Evolutionary conservation across 2,888 invertebrate genomes (phyloP), one percentile per base, ranked within the genome.

Genomic region (Apamea anceps): DNA sequence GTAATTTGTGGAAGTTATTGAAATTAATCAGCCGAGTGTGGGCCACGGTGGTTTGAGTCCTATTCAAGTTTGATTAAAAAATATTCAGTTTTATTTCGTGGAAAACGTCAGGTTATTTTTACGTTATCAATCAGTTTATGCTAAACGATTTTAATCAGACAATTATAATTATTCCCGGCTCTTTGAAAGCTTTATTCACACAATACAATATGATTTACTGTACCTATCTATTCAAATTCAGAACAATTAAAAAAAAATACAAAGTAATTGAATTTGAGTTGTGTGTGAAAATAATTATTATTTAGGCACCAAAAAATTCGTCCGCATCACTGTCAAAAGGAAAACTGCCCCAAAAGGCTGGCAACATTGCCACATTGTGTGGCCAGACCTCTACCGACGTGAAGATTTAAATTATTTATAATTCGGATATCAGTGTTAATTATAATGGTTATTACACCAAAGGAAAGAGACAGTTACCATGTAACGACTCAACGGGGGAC

Each of bases 1-100:
- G 13, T 74, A 73, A 84, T 79, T 81, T 65, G 73, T 48, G 79
- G 75, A 82, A 74, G 73, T 74, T 77, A 82, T 84, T 75, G 54
- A 77, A 84, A 86, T 86, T 65, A 84, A 79, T 77, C 68, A 63
- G 65, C 32, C 62, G 66, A 57, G 42, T 63, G 57, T 51, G 25
- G 37, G 13, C 45, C 8, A 54, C 72, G 62, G 66, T 62, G 37
- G 57, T 42, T 79, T 32, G 37, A 72, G 57, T 57, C 42, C 5
- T 74, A 57, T 68, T 79, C 42, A 73, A 37, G 25, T 72, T 72
- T 68, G 48, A 54, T 72, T 6, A 66, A 72, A 75, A 75, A 63
- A 70, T 0, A 28, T 12, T 48, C 45, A 65, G 45, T 54, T 71
- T 48, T 21, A 63, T 68, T 72, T 67, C 21, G 8, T 45, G 62